Evolutionary conservation across 2,888 invertebrate species (phyloP).

Genomic region (Eupithecia vulgata): DNA sequence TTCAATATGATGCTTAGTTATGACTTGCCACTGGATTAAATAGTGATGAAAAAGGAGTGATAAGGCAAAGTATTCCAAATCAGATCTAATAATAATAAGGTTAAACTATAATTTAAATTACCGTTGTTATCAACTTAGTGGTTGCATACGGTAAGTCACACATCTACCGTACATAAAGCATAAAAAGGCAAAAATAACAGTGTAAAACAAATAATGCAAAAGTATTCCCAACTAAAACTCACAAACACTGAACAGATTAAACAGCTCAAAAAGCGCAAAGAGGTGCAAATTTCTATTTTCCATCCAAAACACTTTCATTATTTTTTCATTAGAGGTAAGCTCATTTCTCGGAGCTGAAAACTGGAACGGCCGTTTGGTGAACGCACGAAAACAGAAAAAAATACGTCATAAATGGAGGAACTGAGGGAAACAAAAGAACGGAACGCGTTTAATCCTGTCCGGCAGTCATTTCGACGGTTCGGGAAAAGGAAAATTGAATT

Average conservation of each 20-base stretch:
- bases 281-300: conserved; percentile 43
- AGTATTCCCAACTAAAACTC: conserved; percentile 2
- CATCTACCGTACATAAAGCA: neutral
- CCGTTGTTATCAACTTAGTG: neutral
- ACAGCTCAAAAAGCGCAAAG: conserved; percentile 25
- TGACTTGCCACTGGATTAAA: neutral
- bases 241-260: conserved; percentile 12
- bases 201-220: conserved; percentile 4
- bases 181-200: neutral
- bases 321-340: conserved; percentile 55
- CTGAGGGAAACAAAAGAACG: conserved; percentile 78
- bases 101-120: neutral
- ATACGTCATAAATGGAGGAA: conserved; percentile 59
- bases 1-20: conserved; percentile 20
- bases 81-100: neutral
- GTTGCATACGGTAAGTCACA: neutral
- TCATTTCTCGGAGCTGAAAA: conserved; percentile 53
- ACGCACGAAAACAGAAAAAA: conserved; percentile 57
- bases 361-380: conserved; percentile 48
- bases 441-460: conserved; percentile 80
- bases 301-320: conserved; percentile 49
- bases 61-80: neutral
- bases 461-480: conserved; percentile 72
- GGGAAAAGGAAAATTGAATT: conserved; percentile 80
- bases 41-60: neutral